Base-by-base conservation (phyloP, 2,888 invertebrate species). In the Aelia acuminata region DNA sequence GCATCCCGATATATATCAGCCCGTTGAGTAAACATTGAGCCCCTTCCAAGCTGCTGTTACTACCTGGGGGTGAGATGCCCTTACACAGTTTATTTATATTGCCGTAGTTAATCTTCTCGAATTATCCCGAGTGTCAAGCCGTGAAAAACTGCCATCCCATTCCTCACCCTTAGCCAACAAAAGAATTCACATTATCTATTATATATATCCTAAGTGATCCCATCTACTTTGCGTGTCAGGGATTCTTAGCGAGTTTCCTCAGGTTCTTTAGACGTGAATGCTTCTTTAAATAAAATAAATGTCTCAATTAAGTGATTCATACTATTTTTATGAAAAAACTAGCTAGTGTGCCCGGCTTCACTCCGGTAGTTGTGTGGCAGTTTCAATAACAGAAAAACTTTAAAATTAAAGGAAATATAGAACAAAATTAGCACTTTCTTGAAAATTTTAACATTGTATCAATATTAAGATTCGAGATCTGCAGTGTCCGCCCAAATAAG, bases 71-170 rank as follows among this genome's bases (percentile, higher is more conserved):
- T 70, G 70, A 70, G 70, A 3, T 22, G 22, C 75, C 75, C 75
- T 75, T 75, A 75, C 75, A 75, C 39, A 75, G 35, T 75, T 75
- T 75, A 75, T 75, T 75, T 75, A 75, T 75, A 75, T 75, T 10
- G 75, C 39, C 75, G 75, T 43, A 75, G 75, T 75, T 75, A 75
- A 75, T 75, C 75, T 75, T 75, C 39, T 75, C 39, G 39, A 75
- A 75, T 75, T 75, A 75, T 75, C 75, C 75, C 39, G n/a, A 39
- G 75, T 75, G 75, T 75, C 75, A 75, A 10, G 22, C 35, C 39
- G 39, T 75, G 75, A 75, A 75, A 75, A 75, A 75, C 75, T 26
- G 75, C 39, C 39, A 39, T 35, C 39, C 75, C 75, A 43, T 75
- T 39, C 75, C 39, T 75, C 39, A 75, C 39, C 39, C 39, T 39